These are phyloP conservation scores for Hydrophis major DNA, from an alignment of 2,797 vertebrate species.

Conservation along the genomic window DNA sequence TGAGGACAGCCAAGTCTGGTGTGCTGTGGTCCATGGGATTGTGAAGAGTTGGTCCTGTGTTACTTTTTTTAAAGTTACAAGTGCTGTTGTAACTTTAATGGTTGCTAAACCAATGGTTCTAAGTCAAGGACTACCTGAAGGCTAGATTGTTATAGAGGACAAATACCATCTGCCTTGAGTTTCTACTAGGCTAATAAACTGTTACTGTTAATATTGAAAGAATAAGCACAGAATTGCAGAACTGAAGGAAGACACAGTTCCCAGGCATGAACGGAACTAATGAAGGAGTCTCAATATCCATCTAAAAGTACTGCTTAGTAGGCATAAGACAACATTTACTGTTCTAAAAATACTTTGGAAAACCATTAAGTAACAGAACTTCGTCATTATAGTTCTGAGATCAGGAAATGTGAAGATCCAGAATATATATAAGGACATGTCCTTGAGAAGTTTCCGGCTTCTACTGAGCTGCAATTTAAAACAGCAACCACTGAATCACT, in stretches of 20 bases:
- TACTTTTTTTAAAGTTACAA: neutral
- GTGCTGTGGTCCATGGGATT: neutral
- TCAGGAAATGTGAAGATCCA: neutral
- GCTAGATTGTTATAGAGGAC: neutral
- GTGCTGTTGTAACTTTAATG: neutral
- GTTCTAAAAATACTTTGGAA: constrained; percentile 8
- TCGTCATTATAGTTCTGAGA: neutral
- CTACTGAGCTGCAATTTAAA: neutral
- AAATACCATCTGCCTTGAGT: neutral
- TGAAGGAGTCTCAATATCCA: neutral
- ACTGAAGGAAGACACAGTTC: neutral
- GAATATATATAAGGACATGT: neutral
- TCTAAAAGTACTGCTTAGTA: neutral
- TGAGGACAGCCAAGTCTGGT: neutral
- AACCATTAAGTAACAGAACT: neutral
- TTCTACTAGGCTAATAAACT: neutral
- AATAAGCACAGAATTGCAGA: neutral
- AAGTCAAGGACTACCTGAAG: neutral
- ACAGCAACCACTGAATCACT: neutral
- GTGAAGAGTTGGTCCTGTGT: neutral
- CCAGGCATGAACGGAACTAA: neutral
- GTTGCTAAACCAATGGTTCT: neutral
- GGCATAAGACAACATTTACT: neutral
- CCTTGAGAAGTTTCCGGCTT: neutral
- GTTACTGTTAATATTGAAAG: neutral